Conservation (phyloP, 2,113 vertebrate genomes). For the human (Homo sapiens) region DNA sequence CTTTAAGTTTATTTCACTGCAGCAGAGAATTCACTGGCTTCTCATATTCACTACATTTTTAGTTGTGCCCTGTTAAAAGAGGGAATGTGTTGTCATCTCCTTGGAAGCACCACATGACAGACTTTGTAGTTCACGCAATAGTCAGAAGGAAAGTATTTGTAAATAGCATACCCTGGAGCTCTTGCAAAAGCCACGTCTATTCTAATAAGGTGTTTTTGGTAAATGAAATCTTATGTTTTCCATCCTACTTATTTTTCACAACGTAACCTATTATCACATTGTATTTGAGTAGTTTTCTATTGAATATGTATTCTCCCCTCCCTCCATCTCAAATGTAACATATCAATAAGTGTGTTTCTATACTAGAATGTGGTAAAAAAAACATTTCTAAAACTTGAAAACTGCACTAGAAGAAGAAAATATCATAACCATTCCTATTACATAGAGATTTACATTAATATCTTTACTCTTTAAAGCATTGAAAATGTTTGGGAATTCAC, state of each 20-base stretch:
- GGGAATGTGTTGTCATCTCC: conserved; percentile 33
- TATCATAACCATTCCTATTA: not conserved
- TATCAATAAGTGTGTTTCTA: not conserved
- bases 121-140: conserved; percentile 8
- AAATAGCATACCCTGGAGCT: conserved; percentile 27
- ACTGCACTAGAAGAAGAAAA: not conserved
- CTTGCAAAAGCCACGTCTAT: not conserved
- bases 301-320: not conserved
- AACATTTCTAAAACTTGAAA: not conserved
- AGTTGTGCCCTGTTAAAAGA: conserved; percentile 24
- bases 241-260: not conserved
- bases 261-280: not conserved
- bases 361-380: not conserved
- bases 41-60: not conserved
- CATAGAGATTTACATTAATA: not conserved
- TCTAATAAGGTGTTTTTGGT: conserved; percentile 46
- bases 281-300: not conserved
- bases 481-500: conserved; percentile 46
- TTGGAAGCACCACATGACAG: conserved; percentile 30
- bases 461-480: not conserved
- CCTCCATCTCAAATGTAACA: not conserved
- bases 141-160: conserved; percentile 48
- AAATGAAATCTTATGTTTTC: conserved; percentile 51
- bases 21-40: not conserved
- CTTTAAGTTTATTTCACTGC: conserved; percentile 21